phyloP scores from a whole-genome alignment of 1,140 invertebrate species.

The Drosophila repletoides region DNA sequence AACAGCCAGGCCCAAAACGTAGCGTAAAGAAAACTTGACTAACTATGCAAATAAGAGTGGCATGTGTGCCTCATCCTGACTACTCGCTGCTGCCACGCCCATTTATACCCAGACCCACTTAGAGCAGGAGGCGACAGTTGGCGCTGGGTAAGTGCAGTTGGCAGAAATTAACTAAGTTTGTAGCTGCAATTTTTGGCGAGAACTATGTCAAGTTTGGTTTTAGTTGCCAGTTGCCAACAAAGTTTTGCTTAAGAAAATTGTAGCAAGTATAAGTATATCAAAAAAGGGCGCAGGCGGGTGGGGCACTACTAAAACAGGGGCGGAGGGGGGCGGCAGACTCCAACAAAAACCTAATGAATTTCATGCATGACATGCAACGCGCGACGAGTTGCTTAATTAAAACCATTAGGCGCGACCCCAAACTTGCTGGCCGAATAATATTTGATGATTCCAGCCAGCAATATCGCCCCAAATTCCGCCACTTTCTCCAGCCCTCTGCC shows the following conservation, averaged over 20 bases:
- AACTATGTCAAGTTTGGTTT: constrained; percentile 81
- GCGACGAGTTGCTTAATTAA: constrained; percentile 75
- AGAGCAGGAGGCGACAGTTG: constrained; percentile 59
- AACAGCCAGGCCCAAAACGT: neutral
- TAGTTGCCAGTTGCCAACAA: constrained; percentile 77
- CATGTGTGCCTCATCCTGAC: constrained; percentile 44
- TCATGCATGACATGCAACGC: constrained; percentile 72
- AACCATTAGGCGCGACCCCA: constrained; percentile 71
- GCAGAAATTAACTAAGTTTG: constrained; percentile 80
- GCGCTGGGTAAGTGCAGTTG: constrained; percentile 74
- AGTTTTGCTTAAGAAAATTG: constrained; percentile 75
- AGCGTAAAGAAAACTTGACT: constrained; percentile 65
- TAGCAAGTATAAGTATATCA: constrained; percentile 63
- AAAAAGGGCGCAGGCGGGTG: constrained; percentile 30
- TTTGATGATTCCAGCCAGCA: constrained; percentile 33
- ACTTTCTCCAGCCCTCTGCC: neutral
- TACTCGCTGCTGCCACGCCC: constrained; percentile 17
- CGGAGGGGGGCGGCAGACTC: neutral
- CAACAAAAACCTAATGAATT: constrained; percentile 73
- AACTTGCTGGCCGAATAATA: constrained; percentile 50
- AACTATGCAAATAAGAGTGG: constrained; percentile 72
- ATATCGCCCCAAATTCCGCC: neutral
- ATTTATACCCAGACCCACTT: constrained; percentile 9
- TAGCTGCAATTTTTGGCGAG: constrained; percentile 77
- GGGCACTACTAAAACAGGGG: constrained; percentile 53